Base-by-base conservation (phyloP, 2,888 invertebrate species). In the Glyphotaelius pellucidus region DNA sequence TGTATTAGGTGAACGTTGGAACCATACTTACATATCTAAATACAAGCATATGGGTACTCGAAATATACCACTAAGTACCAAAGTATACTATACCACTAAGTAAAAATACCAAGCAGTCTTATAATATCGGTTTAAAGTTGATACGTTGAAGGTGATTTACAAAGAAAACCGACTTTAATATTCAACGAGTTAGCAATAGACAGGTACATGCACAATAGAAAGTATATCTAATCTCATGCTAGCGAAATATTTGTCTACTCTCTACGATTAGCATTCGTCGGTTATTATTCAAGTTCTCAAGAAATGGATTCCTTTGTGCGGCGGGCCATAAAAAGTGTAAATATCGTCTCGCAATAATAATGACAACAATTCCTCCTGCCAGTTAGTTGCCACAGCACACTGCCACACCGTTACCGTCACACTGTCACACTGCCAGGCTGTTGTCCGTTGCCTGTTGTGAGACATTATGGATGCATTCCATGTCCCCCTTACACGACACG, bases 401-500 rank as follows among this genome's bases (percentile, higher is more conserved):
- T 25, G 86, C 31, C 87, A n/a, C 85, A 42, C 85, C 5, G 85
- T 19, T 30, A 84, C 19, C 4, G 47, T 15, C 47, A 47, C 47
- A 42, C 42, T 42, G 42, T 42, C 42, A 47, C 47, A 47, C 86
- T 25, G 47, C 47, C 86, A n/a, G 42, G 11, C 85, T n/a, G 85
- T 15, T 11, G 32, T 3, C 83, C 5, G 47, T 15, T 19, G 87
- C 31, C 30, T 42, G 67, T n/a, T 67, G 42, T 31, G 3, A 67
- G 14, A 87, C 87, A 87, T 87, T 87, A 52, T 19, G 52, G 31
- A 87, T 87, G 87, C 87, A 87, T 52, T 47, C 30, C 87, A 15
- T 67, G 87, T 87, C 52, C 86, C 31, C 47, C 31, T 87, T 31
- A 87, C 87, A 87, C 47, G 47, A 47, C 87, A 87, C 87, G 87